A percentile compares a stretch with the other conserved stretches of the same genome.
These are phyloP conservation scores for Chlorodrepanis virens DNA, from an alignment of 2,113 vertebrate species.

Conservation along the genomic window DNA sequence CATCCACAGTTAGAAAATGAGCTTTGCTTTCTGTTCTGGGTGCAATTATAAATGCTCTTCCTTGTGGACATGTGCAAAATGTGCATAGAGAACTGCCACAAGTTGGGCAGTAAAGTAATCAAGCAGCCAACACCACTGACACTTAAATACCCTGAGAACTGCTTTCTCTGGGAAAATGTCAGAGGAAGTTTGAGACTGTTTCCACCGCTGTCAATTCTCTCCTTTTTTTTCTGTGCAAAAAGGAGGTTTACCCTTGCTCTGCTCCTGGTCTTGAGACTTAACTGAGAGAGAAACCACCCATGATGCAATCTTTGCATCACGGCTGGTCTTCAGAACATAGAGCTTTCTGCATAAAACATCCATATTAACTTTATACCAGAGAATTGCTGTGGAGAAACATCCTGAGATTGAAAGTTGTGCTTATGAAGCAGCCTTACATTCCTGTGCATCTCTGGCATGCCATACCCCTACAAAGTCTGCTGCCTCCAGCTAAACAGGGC, in stretches of 20 bases:
- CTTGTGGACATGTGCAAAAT: not conserved
- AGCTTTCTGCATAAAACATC: not conserved
- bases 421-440: not conserved
- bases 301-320: rapidly evolving
- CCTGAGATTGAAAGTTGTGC: not conserved
- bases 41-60: not conserved
- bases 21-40: not conserved
- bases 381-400: not conserved
- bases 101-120: not conserved
- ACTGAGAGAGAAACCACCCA: not conserved
- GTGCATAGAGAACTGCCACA: not conserved
- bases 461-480: not conserved
- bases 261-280: not conserved
- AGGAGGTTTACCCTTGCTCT: not conserved
- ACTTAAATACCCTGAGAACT: not conserved
- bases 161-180: not conserved
- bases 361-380: not conserved
- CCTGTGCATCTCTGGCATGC: constrained; percentile 1
- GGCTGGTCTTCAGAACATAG: not conserved
- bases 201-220: not conserved
- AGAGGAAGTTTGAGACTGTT: not conserved
- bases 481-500: constrained; percentile 7
- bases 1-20: not conserved
- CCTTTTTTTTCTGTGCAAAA: not conserved
- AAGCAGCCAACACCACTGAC: not conserved